phyloP scores from a whole-genome alignment of 1,140 invertebrate genomes.

The Popillia japonica region DNA sequence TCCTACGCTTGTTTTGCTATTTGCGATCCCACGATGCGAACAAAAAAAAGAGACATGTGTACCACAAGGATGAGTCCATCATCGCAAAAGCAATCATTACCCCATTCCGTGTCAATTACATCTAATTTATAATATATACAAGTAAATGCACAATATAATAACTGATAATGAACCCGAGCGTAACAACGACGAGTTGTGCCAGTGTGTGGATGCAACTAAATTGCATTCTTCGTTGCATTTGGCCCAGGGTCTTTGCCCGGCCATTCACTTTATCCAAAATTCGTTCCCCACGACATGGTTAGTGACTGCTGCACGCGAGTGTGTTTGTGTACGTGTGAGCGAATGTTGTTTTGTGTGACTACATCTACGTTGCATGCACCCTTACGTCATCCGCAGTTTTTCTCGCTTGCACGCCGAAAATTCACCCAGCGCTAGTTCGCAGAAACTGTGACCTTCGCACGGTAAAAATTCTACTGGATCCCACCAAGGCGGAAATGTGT shows the following conservation, averaged over 20 bases:
- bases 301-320: background rate
- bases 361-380: conserved; percentile 15
- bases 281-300: conserved; percentile 32
- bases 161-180: conserved; percentile 34
- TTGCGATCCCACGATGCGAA: background rate
- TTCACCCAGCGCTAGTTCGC: background rate
- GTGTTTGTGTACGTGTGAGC: background rate
- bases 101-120: conserved; percentile 23
- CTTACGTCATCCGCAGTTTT: conserved; percentile 30
- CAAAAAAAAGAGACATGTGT: background rate
- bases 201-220: conserved; percentile 30
- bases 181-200: conserved; percentile 34
- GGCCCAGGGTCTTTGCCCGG: conserved; percentile 37
- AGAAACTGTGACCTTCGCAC: conserved; percentile 25
- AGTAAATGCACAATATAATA: conserved; percentile 31
- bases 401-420: conserved; percentile 32
- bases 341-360: conserved; percentile 6
- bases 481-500: conserved; percentile 36
- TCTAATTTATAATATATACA: conserved; percentile 33
- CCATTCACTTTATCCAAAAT: conserved; percentile 34
- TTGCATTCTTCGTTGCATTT: conserved; percentile 39
- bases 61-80: background rate
- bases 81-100: background rate
- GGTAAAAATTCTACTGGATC: conserved; percentile 12
- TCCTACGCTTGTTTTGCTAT: conserved; percentile 19